Evolutionary conservation across 2,113 vertebrate species (phyloP).

Genomic region (Paralichthys olivaceus): DNA sequence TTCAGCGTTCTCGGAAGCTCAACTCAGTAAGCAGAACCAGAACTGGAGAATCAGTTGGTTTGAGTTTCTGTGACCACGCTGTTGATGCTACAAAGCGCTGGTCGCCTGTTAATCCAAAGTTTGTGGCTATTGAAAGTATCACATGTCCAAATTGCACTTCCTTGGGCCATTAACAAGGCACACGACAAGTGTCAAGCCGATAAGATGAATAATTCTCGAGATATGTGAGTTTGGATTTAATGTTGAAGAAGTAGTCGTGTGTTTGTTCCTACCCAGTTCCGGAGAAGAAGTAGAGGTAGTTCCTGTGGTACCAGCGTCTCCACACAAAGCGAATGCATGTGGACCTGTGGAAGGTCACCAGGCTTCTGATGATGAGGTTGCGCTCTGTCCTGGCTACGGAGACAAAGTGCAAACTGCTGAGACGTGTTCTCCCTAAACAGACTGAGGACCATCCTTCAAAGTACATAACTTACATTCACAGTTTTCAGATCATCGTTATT

Average conservation of each 20-base stretch:
- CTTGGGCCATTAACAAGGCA: no score
- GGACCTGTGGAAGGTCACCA: constrained; percentile 17
- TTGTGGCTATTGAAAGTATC: no score
- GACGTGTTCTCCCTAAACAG: background rate
- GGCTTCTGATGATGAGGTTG: background rate
- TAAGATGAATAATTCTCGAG: no score
- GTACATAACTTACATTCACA: background rate
- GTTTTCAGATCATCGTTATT: background rate
- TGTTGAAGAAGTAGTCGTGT: background rate
- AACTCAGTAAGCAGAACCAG: no score
- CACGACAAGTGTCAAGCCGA: no score
- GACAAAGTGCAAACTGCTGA: background rate
- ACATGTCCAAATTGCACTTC: no score
- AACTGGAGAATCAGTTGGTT: no score
- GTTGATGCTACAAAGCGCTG: no score
- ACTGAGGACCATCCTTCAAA: background rate
- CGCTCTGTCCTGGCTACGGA: background rate
- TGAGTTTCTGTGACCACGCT: no score
- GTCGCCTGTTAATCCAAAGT: no score
- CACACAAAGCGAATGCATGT: constrained; percentile 69
- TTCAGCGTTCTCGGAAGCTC: no score
- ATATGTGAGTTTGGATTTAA: no score
- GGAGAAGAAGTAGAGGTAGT: constrained; percentile 53
- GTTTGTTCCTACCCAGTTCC: constrained; percentile 45
- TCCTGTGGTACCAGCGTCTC: accelerated